Evolutionary conservation across 2,888 invertebrate genomes (phyloP).

Genomic region (Dasypolia templi): DNA sequence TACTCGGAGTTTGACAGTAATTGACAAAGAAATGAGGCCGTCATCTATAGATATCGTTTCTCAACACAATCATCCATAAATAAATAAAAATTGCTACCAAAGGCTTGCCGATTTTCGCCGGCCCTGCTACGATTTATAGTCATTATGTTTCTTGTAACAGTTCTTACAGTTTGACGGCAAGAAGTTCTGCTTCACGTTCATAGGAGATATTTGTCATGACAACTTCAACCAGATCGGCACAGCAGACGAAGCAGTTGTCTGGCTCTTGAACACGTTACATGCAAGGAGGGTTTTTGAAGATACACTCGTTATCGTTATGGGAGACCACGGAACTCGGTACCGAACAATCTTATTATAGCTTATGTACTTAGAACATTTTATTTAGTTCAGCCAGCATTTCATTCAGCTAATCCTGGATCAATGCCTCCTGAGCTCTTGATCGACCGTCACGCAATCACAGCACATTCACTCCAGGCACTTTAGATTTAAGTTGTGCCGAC

Average conservation of each 20-base stretch:
- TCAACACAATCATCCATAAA: background rate
- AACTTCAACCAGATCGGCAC: conserved; percentile 94
- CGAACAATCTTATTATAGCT: background rate
- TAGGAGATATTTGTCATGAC: conserved; percentile 96
- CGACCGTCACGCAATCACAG: background rate
- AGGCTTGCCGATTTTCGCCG: background rate
- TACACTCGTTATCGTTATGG: conserved; percentile 88
- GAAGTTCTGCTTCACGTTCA: conserved; percentile 96
- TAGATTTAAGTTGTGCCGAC: background rate
- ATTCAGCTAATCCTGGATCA: background rate
- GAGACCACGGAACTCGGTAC: conserved; percentile 96
- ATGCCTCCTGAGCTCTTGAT: background rate
- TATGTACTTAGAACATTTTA: background rate
- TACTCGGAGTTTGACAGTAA: background rate
- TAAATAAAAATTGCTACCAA: background rate
- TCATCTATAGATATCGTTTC: background rate
- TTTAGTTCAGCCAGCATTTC: background rate
- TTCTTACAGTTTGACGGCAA: conserved; percentile 82
- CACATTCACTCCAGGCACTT: background rate
- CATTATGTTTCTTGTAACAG: conserved; percentile 65
- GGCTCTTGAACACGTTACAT: conserved; percentile 92
- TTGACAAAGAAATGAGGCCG: background rate
- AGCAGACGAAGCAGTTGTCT: conserved; percentile 93
- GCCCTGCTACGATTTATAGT: background rate
- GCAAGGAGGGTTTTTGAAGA: conserved; percentile 92